Evolutionary conservation across 53 echinoderm and acorn worm genomes (phyloP).

Genomic region (Antedon mediterranea): DNA sequence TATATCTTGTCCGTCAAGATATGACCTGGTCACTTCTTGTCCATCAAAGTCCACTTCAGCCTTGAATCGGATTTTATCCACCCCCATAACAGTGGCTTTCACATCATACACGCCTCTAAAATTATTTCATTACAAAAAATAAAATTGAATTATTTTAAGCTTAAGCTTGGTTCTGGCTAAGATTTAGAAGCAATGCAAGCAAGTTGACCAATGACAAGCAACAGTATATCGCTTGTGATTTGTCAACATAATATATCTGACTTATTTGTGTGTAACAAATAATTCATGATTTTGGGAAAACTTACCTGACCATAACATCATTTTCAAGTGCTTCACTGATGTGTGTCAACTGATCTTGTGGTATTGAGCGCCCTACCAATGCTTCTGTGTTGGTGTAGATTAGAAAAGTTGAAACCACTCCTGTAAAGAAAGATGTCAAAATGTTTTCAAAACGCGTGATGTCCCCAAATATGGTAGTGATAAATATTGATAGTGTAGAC

Average conservation of each 20-base stretch:
- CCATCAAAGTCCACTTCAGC: constrained; percentile 93
- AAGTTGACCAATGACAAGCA: too few species aligned
- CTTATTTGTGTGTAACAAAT: too few species aligned
- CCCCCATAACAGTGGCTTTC: constrained; percentile 93
- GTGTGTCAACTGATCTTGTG: constrained; percentile 38
- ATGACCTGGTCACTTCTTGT: constrained; percentile 74
- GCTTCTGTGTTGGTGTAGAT: constrained; percentile 87
- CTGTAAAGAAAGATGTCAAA: constrained; percentile 9
- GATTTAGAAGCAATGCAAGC: too few species aligned
- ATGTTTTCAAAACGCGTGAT: too few species aligned
- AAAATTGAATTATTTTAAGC: too few species aligned
- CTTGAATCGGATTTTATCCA: constrained; percentile 72
- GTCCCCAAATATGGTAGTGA: too few species aligned
- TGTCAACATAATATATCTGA: too few species aligned
- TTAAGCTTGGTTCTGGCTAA: too few species aligned
- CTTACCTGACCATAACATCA: constrained; percentile 95
- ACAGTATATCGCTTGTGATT: too few species aligned
- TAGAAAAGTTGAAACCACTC: constrained; percentile 63
- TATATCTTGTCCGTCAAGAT: constrained; percentile 65
- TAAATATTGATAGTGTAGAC: too few species aligned
- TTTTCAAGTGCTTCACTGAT: constrained; percentile 77
- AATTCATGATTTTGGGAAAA: too few species aligned
- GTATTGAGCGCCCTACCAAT: constrained; percentile 66
- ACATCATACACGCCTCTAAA: constrained; percentile 78
- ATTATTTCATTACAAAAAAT: neutral